Percentiles rank a stretch among this genome's conserved stretches.
These are phyloP conservation scores for Rhodeus uyekii DNA, from an alignment of 2,797 vertebrate genomes.

Conservation along the genomic window DNA sequence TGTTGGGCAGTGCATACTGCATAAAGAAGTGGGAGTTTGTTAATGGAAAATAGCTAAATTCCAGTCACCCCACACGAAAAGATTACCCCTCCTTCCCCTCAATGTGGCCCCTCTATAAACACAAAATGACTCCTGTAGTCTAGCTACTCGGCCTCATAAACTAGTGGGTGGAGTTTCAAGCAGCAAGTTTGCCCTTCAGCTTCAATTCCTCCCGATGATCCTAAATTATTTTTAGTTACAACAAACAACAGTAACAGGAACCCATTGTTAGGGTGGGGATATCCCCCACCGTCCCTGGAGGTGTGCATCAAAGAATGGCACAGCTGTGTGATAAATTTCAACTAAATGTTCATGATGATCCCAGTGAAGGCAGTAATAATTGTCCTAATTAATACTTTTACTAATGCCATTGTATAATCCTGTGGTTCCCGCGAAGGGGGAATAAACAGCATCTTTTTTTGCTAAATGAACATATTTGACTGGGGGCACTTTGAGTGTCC, in stretches of 20 bases:
- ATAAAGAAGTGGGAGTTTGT: conserved; percentile 64
- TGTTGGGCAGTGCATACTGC: conserved; percentile 61
- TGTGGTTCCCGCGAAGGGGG: conserved; percentile 20
- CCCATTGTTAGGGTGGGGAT: conserved; percentile 52
- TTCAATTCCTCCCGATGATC: conserved; percentile 55
- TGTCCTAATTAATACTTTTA: conserved; percentile 54
- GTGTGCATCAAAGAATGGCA: conserved; percentile 18
- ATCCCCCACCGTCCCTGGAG: conserved; percentile 50
- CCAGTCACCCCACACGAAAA: conserved; percentile 34
- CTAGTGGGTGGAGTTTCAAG: conserved; percentile 31
- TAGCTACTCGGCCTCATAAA: conserved; percentile 32
- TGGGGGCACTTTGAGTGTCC: conserved; percentile 12
- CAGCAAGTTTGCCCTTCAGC: conserved; percentile 15
- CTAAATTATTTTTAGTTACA: conserved; percentile 58
- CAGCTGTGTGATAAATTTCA: conserved; percentile 55
- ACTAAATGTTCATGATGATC: conserved; percentile 36
- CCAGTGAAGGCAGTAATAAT: conserved; percentile 49
- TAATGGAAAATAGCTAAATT: conserved; percentile 67
- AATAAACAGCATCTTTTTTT: conserved; percentile 33
- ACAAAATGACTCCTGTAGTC: conserved; percentile 42
- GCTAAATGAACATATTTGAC: conserved; percentile 21
- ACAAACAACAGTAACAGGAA: conserved; percentile 60
- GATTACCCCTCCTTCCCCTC: conserved; percentile 53
- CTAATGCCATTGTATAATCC: conserved; percentile 28
- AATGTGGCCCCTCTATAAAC: conserved; percentile 64